Evolutionary conservation across 2,113 vertebrate genomes (phyloP), one percentile per base, ranked within the genome.

Genomic region (Lanius collurio): DNA sequence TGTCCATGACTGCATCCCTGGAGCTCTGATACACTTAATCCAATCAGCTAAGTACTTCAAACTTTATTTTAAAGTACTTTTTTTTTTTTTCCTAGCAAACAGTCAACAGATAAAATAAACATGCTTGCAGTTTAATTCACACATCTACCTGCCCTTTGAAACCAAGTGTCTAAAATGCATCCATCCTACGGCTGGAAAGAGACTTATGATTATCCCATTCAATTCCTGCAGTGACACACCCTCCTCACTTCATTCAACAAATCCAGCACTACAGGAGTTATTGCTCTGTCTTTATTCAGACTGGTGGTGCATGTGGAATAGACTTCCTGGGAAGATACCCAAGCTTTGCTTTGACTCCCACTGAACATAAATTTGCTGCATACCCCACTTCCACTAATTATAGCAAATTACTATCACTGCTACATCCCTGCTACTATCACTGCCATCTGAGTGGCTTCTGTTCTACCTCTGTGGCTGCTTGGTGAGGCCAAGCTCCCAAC

Each of bases 161-260:
- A 52, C 7, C 15, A 63, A 23, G 13, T 26, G 13, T 62, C 21
- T 41, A 39, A 87, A 59, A 50, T 53, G 21, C 19, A 56, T 18
- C 18, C 27, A 27, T 64, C 23, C 59, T 69, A 47, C 16, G 68
- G 37, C 33, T 33, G 26, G 21, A 68, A 73, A 75, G 20, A 57
- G 11, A 41, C 6, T 6, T 64, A 10, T 76, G 37, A 41, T 65
- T 69, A 42, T 39, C 30, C 26, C 37, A 11, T 59, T 71, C 35
- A 59, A 0, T 67, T 15, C 11, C 35, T 1, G 1, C 65, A 62
- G 39, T 42, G 33, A 63, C 0, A 0, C 20, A 47, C 18, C 8
- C 20, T 30, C 8, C 35, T 91, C 21, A 1, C 59, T 89, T 87
- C 53, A 31, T 91, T 89, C 77, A 87, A 14, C 57, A 89, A 59